A percentile compares a stretch with the other conserved stretches of the same genome.
Evolutionary conservation across 2,888 invertebrate species (phyloP).

Genomic region (Trichogramma evanescens): DNA sequence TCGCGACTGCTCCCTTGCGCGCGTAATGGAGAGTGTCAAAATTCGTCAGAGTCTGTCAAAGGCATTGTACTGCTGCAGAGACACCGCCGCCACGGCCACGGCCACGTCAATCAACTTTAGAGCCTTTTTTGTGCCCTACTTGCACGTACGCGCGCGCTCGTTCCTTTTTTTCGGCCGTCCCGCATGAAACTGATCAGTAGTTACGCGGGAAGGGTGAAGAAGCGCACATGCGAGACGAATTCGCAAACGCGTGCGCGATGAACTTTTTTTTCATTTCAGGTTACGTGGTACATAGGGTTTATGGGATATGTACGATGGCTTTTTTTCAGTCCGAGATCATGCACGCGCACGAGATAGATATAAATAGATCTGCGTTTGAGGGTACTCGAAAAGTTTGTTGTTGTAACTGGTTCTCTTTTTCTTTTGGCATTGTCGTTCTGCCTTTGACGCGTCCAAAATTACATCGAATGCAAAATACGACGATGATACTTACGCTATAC

Average conservation of each 20-base stretch:
- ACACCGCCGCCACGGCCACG: background rate
- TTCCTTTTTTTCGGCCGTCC: background rate
- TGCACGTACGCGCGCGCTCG: background rate
- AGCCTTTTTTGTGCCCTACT: background rate
- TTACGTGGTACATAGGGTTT: too few relatives aligned
- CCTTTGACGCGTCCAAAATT: too few relatives aligned
- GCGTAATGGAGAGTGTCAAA: slow-evolving; percentile 30
- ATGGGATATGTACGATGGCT: too few relatives aligned
- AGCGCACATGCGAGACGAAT: slow-evolving; percentile 14
- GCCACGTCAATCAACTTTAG: slow-evolving; percentile 15
- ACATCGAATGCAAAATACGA: too few relatives aligned
- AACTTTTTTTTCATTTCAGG: too few relatives aligned
- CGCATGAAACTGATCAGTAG: background rate
- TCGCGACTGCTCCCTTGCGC: slow-evolving; percentile 12
- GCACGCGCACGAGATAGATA: too few relatives aligned
- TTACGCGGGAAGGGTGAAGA: background rate
- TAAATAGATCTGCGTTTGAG: too few relatives aligned
- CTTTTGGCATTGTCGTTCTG: too few relatives aligned
- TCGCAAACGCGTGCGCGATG: background rate
- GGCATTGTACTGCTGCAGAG: slow-evolving; percentile 14
- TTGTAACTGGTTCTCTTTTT: too few relatives aligned
- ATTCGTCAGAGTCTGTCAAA: slow-evolving; percentile 41
- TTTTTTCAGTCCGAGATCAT: too few relatives aligned
- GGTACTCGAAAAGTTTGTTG: too few relatives aligned
- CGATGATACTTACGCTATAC: too few relatives aligned